Evolutionary conservation across 1,140 invertebrate genomes (phyloP).

Genomic region (Pseudomyrmex gracilis): DNA sequence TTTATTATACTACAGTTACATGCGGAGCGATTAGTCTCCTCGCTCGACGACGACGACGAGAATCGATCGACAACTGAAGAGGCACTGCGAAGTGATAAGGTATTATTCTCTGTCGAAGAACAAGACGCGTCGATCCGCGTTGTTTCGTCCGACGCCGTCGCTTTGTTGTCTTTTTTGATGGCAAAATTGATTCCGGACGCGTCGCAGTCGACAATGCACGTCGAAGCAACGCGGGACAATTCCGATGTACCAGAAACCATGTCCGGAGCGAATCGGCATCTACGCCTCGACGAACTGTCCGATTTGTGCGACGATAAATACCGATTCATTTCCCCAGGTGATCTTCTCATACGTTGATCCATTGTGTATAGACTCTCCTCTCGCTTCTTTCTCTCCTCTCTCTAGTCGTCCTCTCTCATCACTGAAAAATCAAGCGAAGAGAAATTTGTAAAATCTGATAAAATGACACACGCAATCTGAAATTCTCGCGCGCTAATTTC

Average conservation of each 20-base stretch:
- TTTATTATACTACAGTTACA: constrained; percentile 52
- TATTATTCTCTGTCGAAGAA: not conserved
- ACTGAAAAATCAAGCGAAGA: constrained; percentile 68
- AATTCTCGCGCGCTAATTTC: too few relatives aligned
- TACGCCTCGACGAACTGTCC: constrained; percentile 21
- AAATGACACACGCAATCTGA: too few relatives aligned
- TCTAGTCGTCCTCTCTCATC: constrained; percentile 58
- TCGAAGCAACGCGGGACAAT: constrained; percentile 2
- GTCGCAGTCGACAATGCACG: constrained; percentile 22
- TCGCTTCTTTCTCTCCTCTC: too few relatives aligned
- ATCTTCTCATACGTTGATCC: constrained; percentile 28
- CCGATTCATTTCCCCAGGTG: constrained; percentile 67
- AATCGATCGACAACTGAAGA: constrained; percentile 28
- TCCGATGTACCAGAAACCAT: constrained; percentile 38
- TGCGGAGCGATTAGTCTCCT: constrained; percentile 42
- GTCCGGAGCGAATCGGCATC: constrained; percentile 1
- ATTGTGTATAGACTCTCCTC: too few relatives aligned
- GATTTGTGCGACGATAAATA: constrained; percentile 19
- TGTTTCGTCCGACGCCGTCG: constrained; percentile 45
- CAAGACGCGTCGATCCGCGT: constrained; percentile 15
- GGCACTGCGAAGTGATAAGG: not conserved
- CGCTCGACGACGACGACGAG: not conserved
- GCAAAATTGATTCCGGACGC: not conserved
- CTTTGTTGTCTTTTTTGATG: not conserved
- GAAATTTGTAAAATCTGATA: not conserved